Base-by-base conservation (phyloP, 2,113 vertebrate species). In the Peromyscus leucopus region DNA sequence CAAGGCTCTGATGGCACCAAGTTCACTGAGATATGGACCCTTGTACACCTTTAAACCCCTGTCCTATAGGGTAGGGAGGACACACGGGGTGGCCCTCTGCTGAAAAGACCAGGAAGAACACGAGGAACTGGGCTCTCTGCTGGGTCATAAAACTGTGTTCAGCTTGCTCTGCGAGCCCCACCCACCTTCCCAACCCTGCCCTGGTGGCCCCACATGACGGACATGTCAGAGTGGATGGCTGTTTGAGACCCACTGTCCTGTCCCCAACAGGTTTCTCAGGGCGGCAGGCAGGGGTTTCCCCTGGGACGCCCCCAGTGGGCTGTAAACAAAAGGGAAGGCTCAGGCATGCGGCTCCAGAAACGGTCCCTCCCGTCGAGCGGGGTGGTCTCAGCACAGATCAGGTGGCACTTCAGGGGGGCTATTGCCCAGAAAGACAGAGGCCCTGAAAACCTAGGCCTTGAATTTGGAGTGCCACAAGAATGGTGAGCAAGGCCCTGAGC, bases 311-410 rank as follows among this genome's bases (percentile, higher is more conserved):
- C 59, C 51, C 42, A 13, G 1, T 1, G 28, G 39, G 76, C 72
- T 86, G 17, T 72, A 69, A 69, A 55, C 57, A 86, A 51, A 86
- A 93, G 86, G 85, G 51, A 26, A 33, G 31, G 8, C 17, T 39
- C 1, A 42, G 79, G 84, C 5, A 4, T n/a, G 15, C n/a, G 82
- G 75, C 36, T 84, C 33, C 39, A 71, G 28, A 74, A 21, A 74
- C 2, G 13, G 80, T 39, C 10, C 21, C n/a, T 39, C 10, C 21
- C n/a, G 0, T 4, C 0, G 28, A 26, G 12, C 17, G 3, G 1
- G 9, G 46, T 1, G 17, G 59, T n/a, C 80, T 67, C 63, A 69
- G 24, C 22, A 79, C 0, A n/a, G 36, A 26, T 69, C 46, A 57
- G 3, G 5, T 3, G 3, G 65, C 36, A 42, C 12, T 7, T 33